phyloP scores from a whole-genome alignment of 2,113 vertebrate genomes.

The Thunnus maccoyii region DNA sequence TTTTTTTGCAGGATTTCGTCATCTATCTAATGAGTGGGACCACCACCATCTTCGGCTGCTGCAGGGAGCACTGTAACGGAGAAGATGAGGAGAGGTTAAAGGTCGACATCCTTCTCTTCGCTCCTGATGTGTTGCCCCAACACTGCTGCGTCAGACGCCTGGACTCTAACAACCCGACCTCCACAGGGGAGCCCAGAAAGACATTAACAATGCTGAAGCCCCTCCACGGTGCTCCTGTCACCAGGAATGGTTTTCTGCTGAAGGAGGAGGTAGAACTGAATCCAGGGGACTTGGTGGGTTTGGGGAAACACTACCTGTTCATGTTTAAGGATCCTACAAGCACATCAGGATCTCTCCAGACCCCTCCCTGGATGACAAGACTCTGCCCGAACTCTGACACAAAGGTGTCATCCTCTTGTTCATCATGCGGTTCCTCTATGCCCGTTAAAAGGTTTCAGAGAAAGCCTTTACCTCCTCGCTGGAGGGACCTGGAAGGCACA shows the following conservation, averaged over 20 bases:
- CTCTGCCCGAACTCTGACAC: conserved; percentile 59
- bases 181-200: conserved; percentile 58
- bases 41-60: conserved; percentile 83
- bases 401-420: conserved; percentile 55
- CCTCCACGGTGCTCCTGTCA: conserved; percentile 78
- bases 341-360: conserved; percentile 40
- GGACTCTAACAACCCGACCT: conserved; percentile 55
- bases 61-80: conserved; percentile 70
- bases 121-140: conserved; percentile 83
- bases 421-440: conserved; percentile 64
- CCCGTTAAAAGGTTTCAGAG: conserved; percentile 21
- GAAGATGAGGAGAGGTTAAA: conserved; percentile 81
- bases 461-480: conserved; percentile 53
- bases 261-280: conserved; percentile 79
- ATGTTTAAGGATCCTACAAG: conserved; percentile 87
- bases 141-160: conserved; percentile 83
- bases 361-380: conserved; percentile 79
- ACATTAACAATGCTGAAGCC: conserved; percentile 77
- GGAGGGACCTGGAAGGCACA: conserved; percentile 74
- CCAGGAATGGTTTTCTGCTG: conserved; percentile 81
- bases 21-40: conserved; percentile 85
- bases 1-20: conserved; percentile 81
- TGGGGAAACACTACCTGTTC: conserved; percentile 86
- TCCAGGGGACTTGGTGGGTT: conserved; percentile 84
- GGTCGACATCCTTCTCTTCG: conserved; percentile 84